Percentiles rank a stretch among this genome's conserved stretches.
phyloP scores from a whole-genome alignment of 1,140 invertebrate genomes.

The Oppia nitens region DNA sequence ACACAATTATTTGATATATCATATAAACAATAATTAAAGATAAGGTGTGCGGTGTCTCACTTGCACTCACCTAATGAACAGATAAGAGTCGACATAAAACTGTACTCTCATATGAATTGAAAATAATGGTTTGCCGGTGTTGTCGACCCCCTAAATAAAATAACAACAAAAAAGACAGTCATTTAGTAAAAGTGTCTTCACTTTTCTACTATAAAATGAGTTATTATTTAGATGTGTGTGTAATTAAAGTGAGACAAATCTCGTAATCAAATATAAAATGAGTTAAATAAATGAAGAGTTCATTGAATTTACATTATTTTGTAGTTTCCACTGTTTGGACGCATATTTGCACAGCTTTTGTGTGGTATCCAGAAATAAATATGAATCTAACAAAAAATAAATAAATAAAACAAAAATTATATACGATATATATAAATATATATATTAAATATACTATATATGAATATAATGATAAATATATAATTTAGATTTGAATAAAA shows the following conservation, averaged over 20 bases:
- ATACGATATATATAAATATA: no score
- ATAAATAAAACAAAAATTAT: no score
- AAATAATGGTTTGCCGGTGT: slow-evolving; percentile 66
- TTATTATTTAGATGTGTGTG: neutral
- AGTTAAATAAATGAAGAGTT: neutral
- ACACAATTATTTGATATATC: no score
- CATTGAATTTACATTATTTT: slow-evolving; percentile 57
- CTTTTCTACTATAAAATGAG: neutral
- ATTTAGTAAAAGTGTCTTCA: slow-evolving; percentile 3
- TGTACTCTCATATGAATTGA: slow-evolving; percentile 81
- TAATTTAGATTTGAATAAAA: no score
- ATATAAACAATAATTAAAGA: no score
- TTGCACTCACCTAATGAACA: slow-evolving; percentile 49
- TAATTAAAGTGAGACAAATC: neutral
- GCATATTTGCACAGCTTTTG: slow-evolving; percentile 89
- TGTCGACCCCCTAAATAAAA: slow-evolving; percentile 60
- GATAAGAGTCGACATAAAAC: slow-evolving; percentile 66
- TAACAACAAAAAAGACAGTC: neutral
- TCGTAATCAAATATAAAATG: neutral
- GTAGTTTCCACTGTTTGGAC: slow-evolving; percentile 82
- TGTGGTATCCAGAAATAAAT: slow-evolving; percentile 70
- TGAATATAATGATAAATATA: no score
- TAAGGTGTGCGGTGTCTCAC: no score
- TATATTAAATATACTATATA: no score
- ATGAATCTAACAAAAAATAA: slow-evolving; percentile 12